Conservation (phyloP, 2,113 vertebrate genomes). For the Salvelinus sp. region DNA sequence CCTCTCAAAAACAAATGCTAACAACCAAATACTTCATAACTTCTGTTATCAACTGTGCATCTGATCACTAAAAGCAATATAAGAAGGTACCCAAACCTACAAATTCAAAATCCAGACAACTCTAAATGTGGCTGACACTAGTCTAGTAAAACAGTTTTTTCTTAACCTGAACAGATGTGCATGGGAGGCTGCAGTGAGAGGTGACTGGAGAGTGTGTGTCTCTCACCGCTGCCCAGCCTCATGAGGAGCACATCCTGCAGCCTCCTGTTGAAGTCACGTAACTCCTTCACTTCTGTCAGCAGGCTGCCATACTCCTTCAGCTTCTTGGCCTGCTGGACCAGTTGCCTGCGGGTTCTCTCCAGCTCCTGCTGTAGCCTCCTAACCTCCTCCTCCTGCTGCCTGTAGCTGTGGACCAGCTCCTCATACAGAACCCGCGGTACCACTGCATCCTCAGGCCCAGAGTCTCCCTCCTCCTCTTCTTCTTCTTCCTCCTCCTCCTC, state of each 20-base stretch:
- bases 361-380: constrained; percentile 95
- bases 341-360: constrained; percentile 92
- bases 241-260: constrained; percentile 97
- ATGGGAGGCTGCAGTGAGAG: background rate
- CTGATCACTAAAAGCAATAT: no score
- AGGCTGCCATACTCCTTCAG: constrained; percentile 95
- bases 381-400: constrained; percentile 98
- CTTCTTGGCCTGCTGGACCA: constrained; percentile 97
- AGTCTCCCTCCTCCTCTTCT: constrained; percentile 53
- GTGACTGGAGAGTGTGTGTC: background rate
- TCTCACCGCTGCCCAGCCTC: constrained; percentile 94
- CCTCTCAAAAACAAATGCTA: no score
- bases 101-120: no score
- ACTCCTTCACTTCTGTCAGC: constrained; percentile 96
- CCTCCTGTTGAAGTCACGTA: constrained; percentile 97
- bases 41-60: no score
- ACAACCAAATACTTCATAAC: no score
- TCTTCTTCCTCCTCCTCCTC: background rate
- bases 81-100: no score
- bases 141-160: no score
- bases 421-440: constrained; percentile 94
- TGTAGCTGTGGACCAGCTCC: constrained; percentile 94
- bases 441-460: constrained; percentile 73
- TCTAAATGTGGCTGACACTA: no score
- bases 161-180: no score